Evolutionary conservation across 2,113 vertebrate genomes (phyloP), one percentile per base, ranked within the genome.

Genomic region (Elephas maximus): DNA sequence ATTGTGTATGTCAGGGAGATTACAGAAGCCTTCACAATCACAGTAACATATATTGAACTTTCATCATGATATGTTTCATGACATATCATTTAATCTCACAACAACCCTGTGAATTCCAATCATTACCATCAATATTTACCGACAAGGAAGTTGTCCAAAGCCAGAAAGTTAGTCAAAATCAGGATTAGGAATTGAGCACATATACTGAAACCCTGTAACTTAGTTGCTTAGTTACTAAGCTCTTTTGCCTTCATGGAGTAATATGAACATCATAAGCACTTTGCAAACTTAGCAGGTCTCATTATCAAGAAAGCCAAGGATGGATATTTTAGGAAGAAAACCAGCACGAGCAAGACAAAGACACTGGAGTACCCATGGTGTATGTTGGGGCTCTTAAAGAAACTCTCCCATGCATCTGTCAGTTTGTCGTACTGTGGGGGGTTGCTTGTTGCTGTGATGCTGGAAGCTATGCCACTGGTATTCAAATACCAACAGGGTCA

Each of bases 71-170:
- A 65, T 76, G 4, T 77, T 80, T 73, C 74, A 77, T 76, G 81
- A 62, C 2, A 44, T 57, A 78, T 23, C 17, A 48, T 84, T 93
- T 90, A 81, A 76, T 94, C 45, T 78, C 45, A 81, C 12, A 37
- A 90, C 2, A 82, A 44, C 3, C 5, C 57, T 90, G 15, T 51
- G 33, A 63, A 60, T 69, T 93, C 17, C 17, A 60, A 17, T 73
- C 23, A 67, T 69, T 69, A 71, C 41, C 9, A 86, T 67, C 1
- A 79, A 67, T 92, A 88, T 86, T 85, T 90, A 85, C 48, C 95
- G 65, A 94, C 30, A 92, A 65, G 37, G 15, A 73, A 91, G 90
- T 41, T 95, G 65, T 8, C 57, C 20, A 23, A 89, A 65, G 1
- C 73, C 21, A 88, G 63, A 81, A 83, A 82, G 2, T 18, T 62